Percentiles rank a stretch among this genome's conserved stretches.
These are phyloP conservation scores for Ctenopoma multispine DNA, from an alignment of 2,797 vertebrate species.

Conservation along the genomic window DNA sequence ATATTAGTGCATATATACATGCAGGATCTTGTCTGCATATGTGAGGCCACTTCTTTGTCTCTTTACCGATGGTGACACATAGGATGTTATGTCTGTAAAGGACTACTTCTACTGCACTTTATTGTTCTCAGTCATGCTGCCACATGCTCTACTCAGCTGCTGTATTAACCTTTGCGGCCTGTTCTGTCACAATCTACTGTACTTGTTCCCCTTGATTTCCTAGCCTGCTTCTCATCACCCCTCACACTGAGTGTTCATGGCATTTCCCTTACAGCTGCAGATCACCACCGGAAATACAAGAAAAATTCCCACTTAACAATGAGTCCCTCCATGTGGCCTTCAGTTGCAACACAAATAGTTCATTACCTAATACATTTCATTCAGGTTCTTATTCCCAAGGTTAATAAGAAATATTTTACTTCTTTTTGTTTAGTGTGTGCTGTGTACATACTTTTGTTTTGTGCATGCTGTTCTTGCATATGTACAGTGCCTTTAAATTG, in stretches of 20 bases:
- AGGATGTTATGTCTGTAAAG: constrained; percentile 50
- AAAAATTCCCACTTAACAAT: constrained; percentile 65
- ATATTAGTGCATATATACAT: neutral
- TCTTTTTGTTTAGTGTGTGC: too few species aligned
- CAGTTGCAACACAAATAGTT: neutral
- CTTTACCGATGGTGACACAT: neutral
- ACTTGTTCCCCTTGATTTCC: constrained; percentile 34
- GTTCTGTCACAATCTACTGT: constrained; percentile 16
- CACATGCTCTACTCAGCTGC: constrained; percentile 21
- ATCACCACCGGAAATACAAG: constrained; percentile 56
- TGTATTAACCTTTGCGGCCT: neutral
- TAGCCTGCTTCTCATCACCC: constrained; percentile 69
- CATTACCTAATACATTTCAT: neutral
- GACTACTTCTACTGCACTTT: neutral
- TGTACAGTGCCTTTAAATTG: too few species aligned
- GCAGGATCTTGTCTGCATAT: constrained; percentile 12
- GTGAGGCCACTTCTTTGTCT: neutral
- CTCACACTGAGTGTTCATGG: constrained; percentile 35
- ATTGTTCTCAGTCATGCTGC: constrained; percentile 38
- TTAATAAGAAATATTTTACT: too few species aligned
- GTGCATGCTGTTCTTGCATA: too few species aligned
- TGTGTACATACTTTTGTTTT: too few species aligned
- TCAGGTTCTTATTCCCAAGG: too few species aligned
- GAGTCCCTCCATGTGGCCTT: constrained; percentile 7
- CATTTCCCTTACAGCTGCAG: constrained; percentile 67